Evolutionary conservation across 2,888 invertebrate genomes (phyloP), one percentile per base, ranked within the genome.

Genomic region (Cylindroiulus punctatus): DNA sequence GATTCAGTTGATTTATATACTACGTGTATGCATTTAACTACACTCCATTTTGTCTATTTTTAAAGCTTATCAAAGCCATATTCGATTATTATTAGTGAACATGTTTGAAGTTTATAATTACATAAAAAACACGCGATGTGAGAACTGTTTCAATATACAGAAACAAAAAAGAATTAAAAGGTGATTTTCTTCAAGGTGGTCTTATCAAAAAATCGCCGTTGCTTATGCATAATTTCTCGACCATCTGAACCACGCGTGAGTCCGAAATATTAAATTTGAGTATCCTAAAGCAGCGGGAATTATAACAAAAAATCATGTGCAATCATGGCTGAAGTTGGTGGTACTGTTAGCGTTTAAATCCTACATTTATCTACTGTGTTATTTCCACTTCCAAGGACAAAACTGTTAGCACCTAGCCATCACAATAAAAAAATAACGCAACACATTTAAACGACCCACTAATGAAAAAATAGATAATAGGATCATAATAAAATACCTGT

Each of bases 111-210:
- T 2, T 36, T 36, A 4, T 36, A 2, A 2, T 36, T 4, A 36
- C 36, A 36, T 36, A 4, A 36, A 4, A 2, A 36, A 36, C 36
- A 36, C 36, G 36, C 36, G 2, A 36, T 36, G 36, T 36, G 7
- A 36, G 7, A 36, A 36, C 36, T 36, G 36, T 36, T 36, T 36
- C 36, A 57, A 22, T 57, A 22, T 57, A n/a, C 7, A 22, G 57
- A 57, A 57, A 57, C 57, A n/a, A n/a, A 19, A n/a, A 36, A 36
- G 2, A 36, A 36, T 36, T 36, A 36, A 57, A 57, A 57, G 57
- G 8, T n/a, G 57, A 57, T 57, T n/a, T 57, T 57, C 57, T 57
- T 57, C 57, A 22, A 57, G 57, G 57, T 57, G 57, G 57, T 57
- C 57, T 8, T n/a, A 57, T 57, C 57, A 57, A 57, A 22, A 57